phyloP scores from a whole-genome alignment of 1,140 invertebrate genomes.

The Calephelis nemesis region DNA sequence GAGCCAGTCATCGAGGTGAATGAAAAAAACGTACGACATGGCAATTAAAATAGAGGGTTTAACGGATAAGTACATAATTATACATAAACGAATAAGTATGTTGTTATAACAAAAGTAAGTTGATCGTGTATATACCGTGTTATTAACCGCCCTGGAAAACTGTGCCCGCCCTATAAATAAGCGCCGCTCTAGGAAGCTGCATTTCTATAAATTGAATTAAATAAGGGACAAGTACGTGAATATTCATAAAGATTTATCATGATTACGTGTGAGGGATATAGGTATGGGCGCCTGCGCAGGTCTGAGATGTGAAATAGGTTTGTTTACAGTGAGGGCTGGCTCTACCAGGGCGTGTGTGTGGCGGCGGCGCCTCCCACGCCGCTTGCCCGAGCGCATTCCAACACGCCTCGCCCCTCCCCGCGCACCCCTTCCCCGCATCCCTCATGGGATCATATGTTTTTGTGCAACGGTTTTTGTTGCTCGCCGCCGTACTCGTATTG shows the following conservation, averaged over 20 bases:
- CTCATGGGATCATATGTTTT: slow-evolving; percentile 78
- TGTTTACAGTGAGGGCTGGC: slow-evolving; percentile 69
- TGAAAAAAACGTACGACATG: no score
- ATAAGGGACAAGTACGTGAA: no score
- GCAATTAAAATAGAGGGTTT: background rate
- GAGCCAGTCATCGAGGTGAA: no score
- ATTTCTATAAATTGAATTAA: no score
- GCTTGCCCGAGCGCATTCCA: slow-evolving; percentile 73
- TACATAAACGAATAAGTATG: background rate
- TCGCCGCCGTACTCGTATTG: slow-evolving; percentile 66
- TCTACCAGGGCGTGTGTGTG: slow-evolving; percentile 53
- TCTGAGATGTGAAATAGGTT: slow-evolving; percentile 58
- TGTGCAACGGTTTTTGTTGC: slow-evolving; percentile 78
- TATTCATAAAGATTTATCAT: no score
- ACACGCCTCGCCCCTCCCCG: slow-evolving; percentile 64
- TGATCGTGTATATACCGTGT: no score
- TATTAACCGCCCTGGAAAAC: no score
- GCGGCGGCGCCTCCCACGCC: slow-evolving; percentile 73
- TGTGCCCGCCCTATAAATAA: no score
- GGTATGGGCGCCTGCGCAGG: slow-evolving; percentile 5
- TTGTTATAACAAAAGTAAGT: no score
- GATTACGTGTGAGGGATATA: slow-evolving; percentile 6
- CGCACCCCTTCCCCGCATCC: slow-evolving; percentile 48
- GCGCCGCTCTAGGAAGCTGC: no score
- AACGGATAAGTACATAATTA: slow-evolving; percentile 7